phyloP scores from a whole-genome alignment of 2,888 invertebrate species.

The Saturnia japonica region DNA sequence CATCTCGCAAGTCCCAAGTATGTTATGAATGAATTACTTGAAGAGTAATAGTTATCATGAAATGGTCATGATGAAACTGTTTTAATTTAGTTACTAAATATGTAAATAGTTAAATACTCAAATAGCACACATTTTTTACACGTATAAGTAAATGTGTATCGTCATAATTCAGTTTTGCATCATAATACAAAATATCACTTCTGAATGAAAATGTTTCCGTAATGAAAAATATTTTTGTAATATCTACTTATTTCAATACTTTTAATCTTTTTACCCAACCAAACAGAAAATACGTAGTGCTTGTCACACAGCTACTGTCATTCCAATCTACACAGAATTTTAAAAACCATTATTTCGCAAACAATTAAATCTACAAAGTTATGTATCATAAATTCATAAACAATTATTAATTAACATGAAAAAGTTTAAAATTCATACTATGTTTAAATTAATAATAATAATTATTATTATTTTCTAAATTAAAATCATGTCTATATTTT shows the following conservation, averaged over 20 bases:
- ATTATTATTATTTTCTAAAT: no score
- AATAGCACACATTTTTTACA: neutral
- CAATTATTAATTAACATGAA: neutral
- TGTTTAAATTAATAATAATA: no score
- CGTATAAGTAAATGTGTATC: neutral
- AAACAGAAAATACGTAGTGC: neutral
- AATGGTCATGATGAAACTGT: neutral
- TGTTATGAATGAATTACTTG: neutral
- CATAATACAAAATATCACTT: neutral
- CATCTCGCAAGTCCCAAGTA: neutral
- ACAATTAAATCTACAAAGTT: neutral
- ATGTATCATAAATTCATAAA: neutral
- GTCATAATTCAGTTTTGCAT: neutral
- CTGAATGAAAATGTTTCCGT: neutral
- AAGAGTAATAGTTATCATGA: no score
- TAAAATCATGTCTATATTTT: neutral
- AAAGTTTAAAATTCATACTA: neutral
- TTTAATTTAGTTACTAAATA: neutral
- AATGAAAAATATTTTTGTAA: neutral
- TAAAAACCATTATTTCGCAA: neutral
- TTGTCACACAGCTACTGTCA: slow-evolving; percentile 23
- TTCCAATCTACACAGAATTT: slow-evolving; percentile 18
- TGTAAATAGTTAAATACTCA: neutral
- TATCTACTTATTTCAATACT: neutral
- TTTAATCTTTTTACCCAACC: neutral